phyloP scores from a whole-genome alignment of 1,140 invertebrate species.

The Musca vetustissima region DNA sequence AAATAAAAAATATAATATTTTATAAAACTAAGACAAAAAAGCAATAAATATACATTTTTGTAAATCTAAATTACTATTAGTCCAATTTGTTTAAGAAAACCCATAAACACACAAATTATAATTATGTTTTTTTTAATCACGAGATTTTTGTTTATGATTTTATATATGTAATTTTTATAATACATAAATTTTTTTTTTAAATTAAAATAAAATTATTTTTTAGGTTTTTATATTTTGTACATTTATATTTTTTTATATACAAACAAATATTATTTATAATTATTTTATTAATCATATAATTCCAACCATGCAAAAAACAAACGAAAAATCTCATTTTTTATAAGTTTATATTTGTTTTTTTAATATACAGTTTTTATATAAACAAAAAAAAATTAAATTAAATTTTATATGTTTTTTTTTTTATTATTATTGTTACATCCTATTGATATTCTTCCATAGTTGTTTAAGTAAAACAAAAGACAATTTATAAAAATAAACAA shows the following conservation, averaged over 20 bases:
- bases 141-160: constrained; percentile 2
- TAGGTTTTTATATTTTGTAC: neutral
- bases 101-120: too few relatives aligned
- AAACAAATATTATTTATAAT: neutral
- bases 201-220: neutral
- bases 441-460: constrained; percentile 25
- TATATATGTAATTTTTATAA: constrained; percentile 6
- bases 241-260: constrained; percentile 6
- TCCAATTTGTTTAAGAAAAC: too few relatives aligned
- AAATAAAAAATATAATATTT: neutral
- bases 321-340: constrained; percentile 11
- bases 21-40: too few relatives aligned
- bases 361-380: neutral
- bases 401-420: constrained; percentile 1
- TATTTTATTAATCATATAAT: neutral
- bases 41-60: too few relatives aligned
- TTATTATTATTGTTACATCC: constrained; percentile 9
- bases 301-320: neutral
- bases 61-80: too few relatives aligned
- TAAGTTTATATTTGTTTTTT: constrained; percentile 12
- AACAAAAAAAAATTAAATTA: neutral
- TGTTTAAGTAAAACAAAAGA: constrained; percentile 5
- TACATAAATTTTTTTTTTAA: neutral
- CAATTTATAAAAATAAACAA: constrained; percentile 2
- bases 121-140: constrained; percentile 5